A percentile compares a stretch with the other conserved stretches of the same genome.
phyloP scores from a whole-genome alignment of 2,797 vertebrate species.

The Scleropages formosus region DNA sequence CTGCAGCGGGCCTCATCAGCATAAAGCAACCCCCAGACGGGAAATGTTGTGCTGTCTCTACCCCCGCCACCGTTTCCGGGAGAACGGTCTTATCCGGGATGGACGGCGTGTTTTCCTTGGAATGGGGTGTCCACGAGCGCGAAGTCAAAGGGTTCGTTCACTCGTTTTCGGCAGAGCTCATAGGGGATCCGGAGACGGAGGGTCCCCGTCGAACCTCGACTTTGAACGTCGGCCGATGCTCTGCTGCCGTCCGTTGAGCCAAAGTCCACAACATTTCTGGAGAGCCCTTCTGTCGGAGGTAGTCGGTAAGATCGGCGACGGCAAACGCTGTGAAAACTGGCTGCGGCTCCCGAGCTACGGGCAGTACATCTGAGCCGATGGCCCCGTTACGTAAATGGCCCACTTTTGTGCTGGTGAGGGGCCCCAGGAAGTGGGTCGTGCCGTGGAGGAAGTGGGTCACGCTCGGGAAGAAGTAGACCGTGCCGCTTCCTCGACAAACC shows the following conservation, averaged over 20 bases:
- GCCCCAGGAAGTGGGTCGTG: slow-evolving; percentile 14
- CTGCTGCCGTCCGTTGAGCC: neutral
- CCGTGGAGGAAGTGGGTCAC: slow-evolving; percentile 26
- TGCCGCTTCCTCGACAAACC: slow-evolving; percentile 1
- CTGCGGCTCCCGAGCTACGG: neutral
- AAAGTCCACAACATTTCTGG: neutral
- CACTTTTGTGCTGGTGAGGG: neutral
- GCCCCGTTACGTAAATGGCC: slow-evolving; percentile 25
- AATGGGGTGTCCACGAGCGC: neutral
- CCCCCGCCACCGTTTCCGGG: slow-evolving; percentile 15
- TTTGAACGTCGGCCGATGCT: neutral
- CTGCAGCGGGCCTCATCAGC: neutral
- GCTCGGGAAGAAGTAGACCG: slow-evolving; percentile 16
- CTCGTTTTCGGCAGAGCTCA: neutral
- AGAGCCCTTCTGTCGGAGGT: neutral
- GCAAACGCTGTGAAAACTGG: neutral
- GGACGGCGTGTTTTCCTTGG: slow-evolving; percentile 22
- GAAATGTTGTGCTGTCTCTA: slow-evolving; percentile 20
- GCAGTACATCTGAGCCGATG: neutral
- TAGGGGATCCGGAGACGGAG: neutral
- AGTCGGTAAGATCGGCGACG: neutral
- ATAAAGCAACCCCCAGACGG: neutral
- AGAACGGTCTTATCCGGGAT: slow-evolving; percentile 26
- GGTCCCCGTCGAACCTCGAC: neutral
- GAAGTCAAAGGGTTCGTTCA: neutral